Conservation (phyloP, 1,140 invertebrate species). For the Ganaspis sp. region DNA sequence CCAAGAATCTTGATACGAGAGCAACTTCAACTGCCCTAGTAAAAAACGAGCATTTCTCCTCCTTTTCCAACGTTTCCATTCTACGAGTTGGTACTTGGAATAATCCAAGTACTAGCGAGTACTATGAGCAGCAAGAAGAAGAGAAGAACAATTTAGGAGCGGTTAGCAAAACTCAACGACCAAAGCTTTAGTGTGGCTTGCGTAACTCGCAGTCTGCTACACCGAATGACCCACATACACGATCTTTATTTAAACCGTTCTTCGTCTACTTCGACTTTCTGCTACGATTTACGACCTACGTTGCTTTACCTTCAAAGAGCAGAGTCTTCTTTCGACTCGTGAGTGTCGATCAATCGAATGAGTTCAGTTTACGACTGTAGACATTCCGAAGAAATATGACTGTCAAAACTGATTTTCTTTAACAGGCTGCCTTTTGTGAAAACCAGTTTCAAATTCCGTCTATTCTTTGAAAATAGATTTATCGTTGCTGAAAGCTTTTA, state of each 20-base stretch:
- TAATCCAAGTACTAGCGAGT: constrained; percentile 1
- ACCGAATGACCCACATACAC: constrained; percentile 22
- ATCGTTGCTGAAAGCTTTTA: neutral
- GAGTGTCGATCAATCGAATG: neutral
- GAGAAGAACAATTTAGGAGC: constrained; percentile 1
- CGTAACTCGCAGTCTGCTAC: constrained; percentile 1
- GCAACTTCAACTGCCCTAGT: neutral
- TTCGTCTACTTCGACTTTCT: neutral
- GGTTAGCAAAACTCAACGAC: constrained; percentile 24
- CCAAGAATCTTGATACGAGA: neutral
- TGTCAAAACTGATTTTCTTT: neutral
- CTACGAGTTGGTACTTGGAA: neutral
- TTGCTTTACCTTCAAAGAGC: neutral
- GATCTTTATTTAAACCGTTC: constrained; percentile 28
- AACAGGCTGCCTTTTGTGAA: neutral
- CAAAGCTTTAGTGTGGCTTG: constrained; percentile 14
- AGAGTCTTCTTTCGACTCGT: neutral
- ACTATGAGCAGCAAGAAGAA: neutral
- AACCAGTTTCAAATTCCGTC: neutral
- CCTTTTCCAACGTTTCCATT: neutral
- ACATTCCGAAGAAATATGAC: neutral
- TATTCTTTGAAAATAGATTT: neutral
- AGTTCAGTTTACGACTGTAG: neutral
- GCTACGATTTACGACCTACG: constrained; percentile 16
- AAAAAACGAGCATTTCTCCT: neutral